phyloP scores from a whole-genome alignment of 2,113 vertebrate species.

The Gnathonemus longibarbis region DNA sequence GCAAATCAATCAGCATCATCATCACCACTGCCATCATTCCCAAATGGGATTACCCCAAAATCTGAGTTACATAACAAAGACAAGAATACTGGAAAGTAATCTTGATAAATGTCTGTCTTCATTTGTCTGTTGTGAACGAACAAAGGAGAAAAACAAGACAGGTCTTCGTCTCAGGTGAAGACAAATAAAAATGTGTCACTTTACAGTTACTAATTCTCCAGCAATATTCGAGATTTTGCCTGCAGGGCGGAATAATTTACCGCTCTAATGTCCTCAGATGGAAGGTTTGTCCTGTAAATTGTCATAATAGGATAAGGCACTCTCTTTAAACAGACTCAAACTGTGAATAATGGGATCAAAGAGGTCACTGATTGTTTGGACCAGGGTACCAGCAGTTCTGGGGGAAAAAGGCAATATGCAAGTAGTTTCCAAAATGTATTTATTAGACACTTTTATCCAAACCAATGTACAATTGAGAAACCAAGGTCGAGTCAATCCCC shows the following conservation, averaged over 20 bases:
- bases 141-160: not conserved
- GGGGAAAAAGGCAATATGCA: not conserved
- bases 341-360: not conserved
- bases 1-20: not conserved
- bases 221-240: not conserved
- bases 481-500: not conserved
- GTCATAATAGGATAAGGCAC: not conserved
- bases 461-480: not conserved
- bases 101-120: not conserved
- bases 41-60: not conserved
- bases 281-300: not conserved
- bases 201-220: not conserved
- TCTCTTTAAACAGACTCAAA: not conserved
- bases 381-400: not conserved
- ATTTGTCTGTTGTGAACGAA: not conserved
- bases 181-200: not conserved
- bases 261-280: not conserved
- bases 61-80: not conserved
- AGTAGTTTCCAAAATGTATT: not conserved
- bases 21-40: not conserved
- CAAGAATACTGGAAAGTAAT: not conserved
- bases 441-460: not conserved
- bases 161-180: not conserved
- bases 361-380: not conserved
- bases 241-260: not conserved